Evolutionary conservation across 1,140 invertebrate genomes (phyloP).

Genomic region (Cardiocondyla obscurior): DNA sequence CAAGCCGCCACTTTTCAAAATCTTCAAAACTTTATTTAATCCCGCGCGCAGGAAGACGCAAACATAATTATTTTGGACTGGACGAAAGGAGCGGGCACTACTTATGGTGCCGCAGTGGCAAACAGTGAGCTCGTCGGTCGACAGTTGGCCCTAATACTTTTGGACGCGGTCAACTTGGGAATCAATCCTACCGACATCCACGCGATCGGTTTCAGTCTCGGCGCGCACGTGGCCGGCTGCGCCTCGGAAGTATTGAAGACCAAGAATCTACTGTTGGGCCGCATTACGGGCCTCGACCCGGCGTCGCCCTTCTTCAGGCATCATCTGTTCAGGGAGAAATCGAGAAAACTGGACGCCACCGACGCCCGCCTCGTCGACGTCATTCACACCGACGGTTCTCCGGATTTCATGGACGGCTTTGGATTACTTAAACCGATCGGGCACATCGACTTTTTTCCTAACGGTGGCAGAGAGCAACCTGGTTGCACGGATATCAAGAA

Average conservation of each 20-base stretch:
- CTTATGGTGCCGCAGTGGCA: constrained; percentile 86
- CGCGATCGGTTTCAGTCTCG: constrained; percentile 91
- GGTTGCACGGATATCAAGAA: constrained; percentile 86
- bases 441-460: constrained; percentile 90
- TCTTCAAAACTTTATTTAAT: not conserved
- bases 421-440: constrained; percentile 87
- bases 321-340: constrained; percentile 81
- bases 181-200: constrained; percentile 85
- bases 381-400: constrained; percentile 91
- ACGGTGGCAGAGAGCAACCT: constrained; percentile 89
- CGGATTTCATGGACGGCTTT: constrained; percentile 87
- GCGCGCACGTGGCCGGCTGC: constrained; percentile 90
- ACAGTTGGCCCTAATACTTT: constrained; percentile 84
- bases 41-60: constrained; percentile 79
- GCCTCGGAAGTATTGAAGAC: constrained; percentile 87
- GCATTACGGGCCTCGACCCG: constrained; percentile 91
- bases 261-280: constrained; percentile 85
- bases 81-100: constrained; percentile 83
- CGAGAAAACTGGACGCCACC: constrained; percentile 87
- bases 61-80: constrained; percentile 85
- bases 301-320: constrained; percentile 88
- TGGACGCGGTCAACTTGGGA: constrained; percentile 82
- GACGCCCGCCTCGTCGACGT: constrained; percentile 94
- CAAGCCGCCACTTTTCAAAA: not conserved
- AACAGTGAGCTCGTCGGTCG: constrained; percentile 88